A percentile compares a stretch with the other conserved stretches of the same genome.
These are phyloP conservation scores for Neolamprologus brichardi DNA, from an alignment of 2,113 vertebrate genomes.

Conservation along the genomic window DNA sequence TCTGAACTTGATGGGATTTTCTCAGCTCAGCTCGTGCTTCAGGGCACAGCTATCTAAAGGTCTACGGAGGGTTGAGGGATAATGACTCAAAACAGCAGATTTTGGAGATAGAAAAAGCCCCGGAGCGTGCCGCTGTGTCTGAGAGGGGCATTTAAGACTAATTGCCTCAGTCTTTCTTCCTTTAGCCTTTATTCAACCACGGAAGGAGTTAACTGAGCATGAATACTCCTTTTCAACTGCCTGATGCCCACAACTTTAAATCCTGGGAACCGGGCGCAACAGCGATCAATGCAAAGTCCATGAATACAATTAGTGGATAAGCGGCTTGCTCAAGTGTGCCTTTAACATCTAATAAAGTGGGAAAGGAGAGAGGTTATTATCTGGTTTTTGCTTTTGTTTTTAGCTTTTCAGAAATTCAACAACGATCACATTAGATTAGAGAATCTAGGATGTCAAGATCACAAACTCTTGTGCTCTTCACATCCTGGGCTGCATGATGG, in stretches of 20 bases:
- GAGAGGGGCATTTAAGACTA: slow-evolving; percentile 32
- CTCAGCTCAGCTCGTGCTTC: slow-evolving; percentile 13
- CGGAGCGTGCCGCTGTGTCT: slow-evolving; percentile 21
- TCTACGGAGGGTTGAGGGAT: slow-evolving; percentile 10
- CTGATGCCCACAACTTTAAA: not conserved
- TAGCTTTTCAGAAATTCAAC: not conserved
- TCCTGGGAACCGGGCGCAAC: not conserved
- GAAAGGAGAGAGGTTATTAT: not conserved
- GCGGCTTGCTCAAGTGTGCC: not conserved
- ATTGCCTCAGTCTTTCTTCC: slow-evolving; percentile 36
- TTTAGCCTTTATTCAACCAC: slow-evolving; percentile 7
- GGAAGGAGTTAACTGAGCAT: slow-evolving; percentile 37
- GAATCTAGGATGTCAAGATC: not conserved
- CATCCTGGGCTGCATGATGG: not conserved
- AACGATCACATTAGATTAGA: not conserved
- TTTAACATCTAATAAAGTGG: not conserved
- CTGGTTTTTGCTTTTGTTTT: not conserved
- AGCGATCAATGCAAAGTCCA: not conserved
- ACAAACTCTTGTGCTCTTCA: not conserved
- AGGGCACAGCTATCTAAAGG: slow-evolving; percentile 26
- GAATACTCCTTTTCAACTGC: slow-evolving; percentile 23
- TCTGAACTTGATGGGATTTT: slow-evolving; percentile 58
- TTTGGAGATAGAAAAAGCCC: slow-evolving; percentile 45
- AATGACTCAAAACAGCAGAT: slow-evolving; percentile 47
- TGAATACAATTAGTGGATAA: slow-evolving; percentile 7